These are phyloP conservation scores for Agrotis clavis DNA, from an alignment of 2,888 invertebrate genomes.

Conservation along the genomic window DNA sequence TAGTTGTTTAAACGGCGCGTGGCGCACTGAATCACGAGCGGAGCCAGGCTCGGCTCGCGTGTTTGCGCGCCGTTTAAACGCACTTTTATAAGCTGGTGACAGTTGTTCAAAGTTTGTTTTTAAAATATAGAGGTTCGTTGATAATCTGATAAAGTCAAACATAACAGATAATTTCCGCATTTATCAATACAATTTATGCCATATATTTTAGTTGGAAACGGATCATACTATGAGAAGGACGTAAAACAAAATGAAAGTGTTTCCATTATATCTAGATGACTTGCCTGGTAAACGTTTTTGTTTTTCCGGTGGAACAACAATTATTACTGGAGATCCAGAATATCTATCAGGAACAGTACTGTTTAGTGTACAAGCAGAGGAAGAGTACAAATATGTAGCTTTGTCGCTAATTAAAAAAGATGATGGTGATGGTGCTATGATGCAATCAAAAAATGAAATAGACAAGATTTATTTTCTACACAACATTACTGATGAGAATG, in stretches of 20 bases:
- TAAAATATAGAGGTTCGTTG: slow-evolving; percentile 2
- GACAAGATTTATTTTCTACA: slow-evolving; percentile 28
- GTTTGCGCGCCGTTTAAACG: too few species aligned
- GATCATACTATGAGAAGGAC: neutral
- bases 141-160: slow-evolving; percentile 9
- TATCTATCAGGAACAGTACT: slow-evolving; percentile 61
- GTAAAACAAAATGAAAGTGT: neutral
- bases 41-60: too few species aligned
- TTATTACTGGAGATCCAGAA: slow-evolving; percentile 51
- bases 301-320: too few species aligned
- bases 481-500: neutral
- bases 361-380: slow-evolving; percentile 59
- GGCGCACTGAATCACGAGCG: too few species aligned
- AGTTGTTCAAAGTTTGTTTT: neutral
- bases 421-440: slow-evolving; percentile 1
- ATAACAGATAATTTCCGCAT: slow-evolving; percentile 9
- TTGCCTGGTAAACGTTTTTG: too few species aligned
- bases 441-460: slow-evolving; percentile 7
- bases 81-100: neutral
- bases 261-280: too few species aligned
- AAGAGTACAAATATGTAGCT: slow-evolving; percentile 57
- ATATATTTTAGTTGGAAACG: slow-evolving; percentile 7
- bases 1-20: too few species aligned
- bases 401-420: slow-evolving; percentile 53
- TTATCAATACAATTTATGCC: neutral